phyloP scores from a whole-genome alignment of 2,888 invertebrate species.

The Pristionchus fissidentatus region DNA sequence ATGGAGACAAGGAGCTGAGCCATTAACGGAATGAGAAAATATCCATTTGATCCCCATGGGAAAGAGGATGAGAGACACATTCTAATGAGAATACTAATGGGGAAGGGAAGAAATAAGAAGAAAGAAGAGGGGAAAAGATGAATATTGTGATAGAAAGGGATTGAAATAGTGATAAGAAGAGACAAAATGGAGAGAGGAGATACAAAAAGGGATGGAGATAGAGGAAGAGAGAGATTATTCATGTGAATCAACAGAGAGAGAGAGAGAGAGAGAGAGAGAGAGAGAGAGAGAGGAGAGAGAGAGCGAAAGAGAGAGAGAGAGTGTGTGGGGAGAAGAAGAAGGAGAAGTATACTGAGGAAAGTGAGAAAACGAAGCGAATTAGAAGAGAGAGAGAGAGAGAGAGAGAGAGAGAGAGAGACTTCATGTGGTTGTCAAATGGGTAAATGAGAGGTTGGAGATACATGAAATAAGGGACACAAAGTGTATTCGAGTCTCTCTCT shows the following conservation, averaged over 20 bases:
- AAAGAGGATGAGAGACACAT: background rate
- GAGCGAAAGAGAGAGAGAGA: background rate
- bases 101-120: constrained; percentile 29
- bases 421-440: background rate
- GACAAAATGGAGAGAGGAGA: constrained; percentile 13
- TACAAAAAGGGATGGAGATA: background rate
- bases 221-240: constrained; percentile 45
- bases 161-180: constrained; percentile 45
- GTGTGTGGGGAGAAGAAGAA: background rate
- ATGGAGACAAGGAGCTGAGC: background rate
- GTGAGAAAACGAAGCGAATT: background rate
- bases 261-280: background rate
- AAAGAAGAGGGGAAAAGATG: constrained; percentile 48
- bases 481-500: constrained; percentile 35
- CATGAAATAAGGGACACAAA: constrained; percentile 8
- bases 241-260: constrained; percentile 25
- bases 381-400: background rate
- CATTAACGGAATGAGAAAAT: constrained; percentile 26
- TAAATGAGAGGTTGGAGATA: constrained; percentile 37
- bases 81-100: constrained; percentile 25
- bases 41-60: constrained; percentile 12
- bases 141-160: constrained; percentile 50
- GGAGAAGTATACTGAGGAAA: too few relatives aligned
- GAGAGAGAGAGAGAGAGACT: background rate
- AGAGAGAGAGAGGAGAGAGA: background rate